Conservation (phyloP, 2,888 invertebrate species). For the Galerucella calmariensis region DNA sequence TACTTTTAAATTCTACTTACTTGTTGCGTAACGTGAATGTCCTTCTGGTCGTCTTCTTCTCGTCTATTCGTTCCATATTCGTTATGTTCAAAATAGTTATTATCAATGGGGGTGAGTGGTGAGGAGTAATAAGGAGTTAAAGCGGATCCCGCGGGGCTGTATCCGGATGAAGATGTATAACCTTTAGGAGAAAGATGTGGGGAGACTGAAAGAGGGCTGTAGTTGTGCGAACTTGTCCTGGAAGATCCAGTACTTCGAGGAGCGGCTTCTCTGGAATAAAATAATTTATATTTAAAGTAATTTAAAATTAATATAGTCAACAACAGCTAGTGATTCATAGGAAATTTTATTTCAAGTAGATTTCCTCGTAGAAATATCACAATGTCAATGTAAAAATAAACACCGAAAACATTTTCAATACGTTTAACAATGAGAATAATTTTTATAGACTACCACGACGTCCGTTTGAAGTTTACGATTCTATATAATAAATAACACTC, state of each 20-base stretch:
- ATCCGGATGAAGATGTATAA: slow-evolving; percentile 55
- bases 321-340: neutral
- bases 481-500: neutral
- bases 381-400: neutral
- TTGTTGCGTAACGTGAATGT: slow-evolving; percentile 69
- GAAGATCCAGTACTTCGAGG: slow-evolving; percentile 66
- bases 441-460: neutral
- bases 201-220: slow-evolving; percentile 63
- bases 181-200: slow-evolving; percentile 63
- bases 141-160: slow-evolving; percentile 66
- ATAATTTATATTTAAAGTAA: too few species aligned
- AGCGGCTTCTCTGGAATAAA: slow-evolving; percentile 54
- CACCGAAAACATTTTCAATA: neutral
- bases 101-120: slow-evolving; percentile 61
- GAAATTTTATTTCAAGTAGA: neutral
- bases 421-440: neutral
- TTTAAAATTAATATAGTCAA: neutral
- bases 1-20: slow-evolving; percentile 58
- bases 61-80: slow-evolving; percentile 50
- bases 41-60: slow-evolving; percentile 55
- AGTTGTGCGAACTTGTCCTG: slow-evolving; percentile 64
- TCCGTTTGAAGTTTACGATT: neutral
- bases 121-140: slow-evolving; percentile 61
- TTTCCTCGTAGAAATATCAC: neutral
- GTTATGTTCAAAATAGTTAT: slow-evolving; percentile 58